Conservation (phyloP, 2,888 invertebrate genomes). For the Neoascia interrupta region DNA sequence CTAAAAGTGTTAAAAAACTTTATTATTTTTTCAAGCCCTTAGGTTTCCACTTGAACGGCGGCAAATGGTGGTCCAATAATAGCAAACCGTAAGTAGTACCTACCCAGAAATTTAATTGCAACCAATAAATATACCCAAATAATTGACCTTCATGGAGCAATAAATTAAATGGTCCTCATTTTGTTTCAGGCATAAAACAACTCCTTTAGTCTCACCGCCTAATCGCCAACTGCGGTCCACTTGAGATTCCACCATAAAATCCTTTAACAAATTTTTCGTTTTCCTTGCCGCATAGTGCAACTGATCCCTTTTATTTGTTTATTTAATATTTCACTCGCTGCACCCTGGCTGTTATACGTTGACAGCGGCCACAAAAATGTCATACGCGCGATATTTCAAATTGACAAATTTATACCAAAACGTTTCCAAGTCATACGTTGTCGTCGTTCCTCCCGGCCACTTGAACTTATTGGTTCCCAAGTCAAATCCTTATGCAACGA, state of each 20-base stretch:
- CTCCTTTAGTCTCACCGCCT: slow-evolving; percentile 33
- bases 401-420: slow-evolving; percentile 56
- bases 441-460: slow-evolving; percentile 38
- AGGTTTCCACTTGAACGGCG: too few relatives aligned
- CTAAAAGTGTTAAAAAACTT: too few relatives aligned
- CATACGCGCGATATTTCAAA: slow-evolving; percentile 49
- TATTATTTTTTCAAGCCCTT: too few relatives aligned
- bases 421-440: slow-evolving; percentile 12
- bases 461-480: slow-evolving; percentile 50
- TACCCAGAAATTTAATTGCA: background rate
- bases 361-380: slow-evolving; percentile 63
- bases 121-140: slow-evolving; percentile 45
- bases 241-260: slow-evolving; percentile 61
- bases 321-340: slow-evolving; percentile 56
- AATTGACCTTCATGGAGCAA: slow-evolving; percentile 42
- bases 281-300: background rate
- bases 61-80: too few relatives aligned
- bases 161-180: slow-evolving; percentile 33
- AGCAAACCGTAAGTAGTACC: background rate
- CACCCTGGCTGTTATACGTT: slow-evolving; percentile 26
- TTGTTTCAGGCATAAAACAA: slow-evolving; percentile 31
- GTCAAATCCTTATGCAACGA: slow-evolving; percentile 5
- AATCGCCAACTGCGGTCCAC: slow-evolving; percentile 41
- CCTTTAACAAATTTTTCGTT: slow-evolving; percentile 56
- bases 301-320: slow-evolving; percentile 53